Percentiles rank a stretch among this genome's conserved stretches.
Evolutionary conservation across 2,888 invertebrate genomes (phyloP).

Genomic region (Phasia obesa): DNA sequence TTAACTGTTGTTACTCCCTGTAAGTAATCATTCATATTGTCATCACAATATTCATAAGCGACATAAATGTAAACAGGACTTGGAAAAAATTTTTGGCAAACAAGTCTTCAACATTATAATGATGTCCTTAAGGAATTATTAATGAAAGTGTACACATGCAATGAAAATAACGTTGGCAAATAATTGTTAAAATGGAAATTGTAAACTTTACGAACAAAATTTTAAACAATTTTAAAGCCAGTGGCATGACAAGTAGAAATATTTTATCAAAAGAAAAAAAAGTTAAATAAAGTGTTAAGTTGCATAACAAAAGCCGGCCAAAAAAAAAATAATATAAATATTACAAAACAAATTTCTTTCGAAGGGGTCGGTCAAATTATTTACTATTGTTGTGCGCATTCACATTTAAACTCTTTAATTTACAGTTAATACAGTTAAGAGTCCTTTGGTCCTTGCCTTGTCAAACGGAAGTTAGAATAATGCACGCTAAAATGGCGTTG

Average conservation of each 20-base stretch:
- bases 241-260: background rate
- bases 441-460: slow-evolving; percentile 13
- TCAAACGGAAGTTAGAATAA: slow-evolving; percentile 58
- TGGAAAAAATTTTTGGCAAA: background rate
- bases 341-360: background rate
- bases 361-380: background rate
- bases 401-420: background rate
- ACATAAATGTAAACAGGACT: slow-evolving; percentile 25
- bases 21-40: background rate
- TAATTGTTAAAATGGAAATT: too few species aligned
- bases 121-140: slow-evolving; percentile 61
- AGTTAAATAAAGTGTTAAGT: slow-evolving; percentile 17
- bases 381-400: background rate
- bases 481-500: slow-evolving; percentile 22
- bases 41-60: background rate
- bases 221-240: slow-evolving; percentile 26
- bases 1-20: slow-evolving; percentile 1
- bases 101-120: slow-evolving; percentile 19
- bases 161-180: background rate
- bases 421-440: background rate
- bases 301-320: slow-evolving; percentile 1
- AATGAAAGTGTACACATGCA: slow-evolving; percentile 37
- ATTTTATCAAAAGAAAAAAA: background rate
- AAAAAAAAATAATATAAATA: background rate
- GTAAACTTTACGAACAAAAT: slow-evolving; percentile 7